Evolutionary conservation across 1,140 invertebrate genomes (phyloP).

Genomic region (Ectropis grisescens): DNA sequence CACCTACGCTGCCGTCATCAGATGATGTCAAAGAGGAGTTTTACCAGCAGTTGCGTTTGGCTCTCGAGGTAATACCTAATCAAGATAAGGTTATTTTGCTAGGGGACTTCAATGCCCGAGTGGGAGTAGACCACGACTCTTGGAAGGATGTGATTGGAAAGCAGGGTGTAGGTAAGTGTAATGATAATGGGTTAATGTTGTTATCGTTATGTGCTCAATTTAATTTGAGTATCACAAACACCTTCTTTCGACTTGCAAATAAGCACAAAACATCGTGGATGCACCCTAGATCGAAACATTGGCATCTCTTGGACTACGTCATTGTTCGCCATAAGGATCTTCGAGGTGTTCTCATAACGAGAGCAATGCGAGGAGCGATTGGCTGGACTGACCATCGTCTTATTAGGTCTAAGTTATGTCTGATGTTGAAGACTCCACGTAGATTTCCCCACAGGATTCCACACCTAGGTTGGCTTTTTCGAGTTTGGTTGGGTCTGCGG

Average conservation of each 20-base stretch:
- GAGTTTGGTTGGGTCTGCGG: constrained; percentile 5
- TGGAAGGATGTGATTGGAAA: constrained; percentile 4
- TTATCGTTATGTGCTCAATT: constrained; percentile 1
- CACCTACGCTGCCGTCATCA: constrained; percentile 7
- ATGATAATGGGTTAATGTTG: constrained; percentile 5
- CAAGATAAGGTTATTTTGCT: constrained; percentile 7
- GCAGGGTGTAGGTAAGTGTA: constrained; percentile 10
- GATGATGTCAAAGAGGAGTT: constrained; percentile 13
- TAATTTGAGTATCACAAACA: too few relatives aligned
- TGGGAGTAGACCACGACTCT: constrained; percentile 1
- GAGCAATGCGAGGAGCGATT: constrained; percentile 8
- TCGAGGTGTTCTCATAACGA: constrained; percentile 5
- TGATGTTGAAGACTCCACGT: constrained; percentile 7
- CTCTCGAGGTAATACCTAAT: too few relatives aligned
- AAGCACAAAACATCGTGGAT: constrained; percentile 12
- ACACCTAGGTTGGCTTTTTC: constrained; percentile 3
- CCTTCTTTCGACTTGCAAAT: constrained; percentile 3
- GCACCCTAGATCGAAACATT: constrained; percentile 12
- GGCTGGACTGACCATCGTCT: constrained; percentile 13
- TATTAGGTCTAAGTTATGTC: constrained; percentile 12
- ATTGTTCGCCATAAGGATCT: constrained; percentile 8
- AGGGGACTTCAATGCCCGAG: constrained; percentile 15
- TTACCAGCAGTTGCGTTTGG: constrained; percentile 2
- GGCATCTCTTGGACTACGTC: constrained; percentile 11
- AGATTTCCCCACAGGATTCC: constrained; percentile 8